Base-by-base conservation (phyloP, 2,888 invertebrate genomes). In the Polydesmus complanatus region DNA sequence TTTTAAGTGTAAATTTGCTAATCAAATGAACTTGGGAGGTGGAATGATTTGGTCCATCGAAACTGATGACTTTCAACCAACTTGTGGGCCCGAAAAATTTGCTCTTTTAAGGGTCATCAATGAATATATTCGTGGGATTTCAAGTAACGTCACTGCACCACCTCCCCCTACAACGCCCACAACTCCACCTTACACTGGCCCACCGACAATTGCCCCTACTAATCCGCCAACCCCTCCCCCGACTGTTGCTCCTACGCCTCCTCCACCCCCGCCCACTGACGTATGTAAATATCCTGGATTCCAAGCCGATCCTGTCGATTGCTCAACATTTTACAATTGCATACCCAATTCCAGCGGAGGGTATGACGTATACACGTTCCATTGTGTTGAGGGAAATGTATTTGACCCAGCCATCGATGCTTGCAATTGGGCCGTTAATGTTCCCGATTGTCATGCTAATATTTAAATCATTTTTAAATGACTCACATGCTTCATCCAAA, bases 241-340 rank as follows among this genome's bases (percentile, higher is more conserved):
- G 8, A 60, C 60, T 8, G 11, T 5, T n/a, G 3, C 48, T 2
- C 37, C 21, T 14, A 56, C 56, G 21, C 19, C 48, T 2, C 50
- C 57, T 11, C 57, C 57, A 47, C 54, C 54, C 1, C 3, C 60
- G 1, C 58, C 58, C 21, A 14, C 14, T 21, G 60, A 60, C 14
- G 54, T 63, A 37, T 64, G 64, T 50, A 26, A 61, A 23, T 49
- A 53, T 3, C 49, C 26, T 18, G 64, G 64, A 1, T 63, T 56
- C 51, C 58, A 58, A 21, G 58, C 58, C 27, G 61, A 57, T 54
- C 65, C 66, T 22, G 27, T 59, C 18, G 62, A 67, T 47, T 68
- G 68, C 57, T 59, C 63, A 8, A 54, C 27, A 14, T 68, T 66
- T 63, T 67, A 65, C 56, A 54, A 62, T n/a, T 68, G 68, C 59